A percentile compares a stretch with the other conserved stretches of the same genome.
phyloP scores from a whole-genome alignment of 1,140 invertebrate genomes.

The Zaprionus kolodkinae region DNA sequence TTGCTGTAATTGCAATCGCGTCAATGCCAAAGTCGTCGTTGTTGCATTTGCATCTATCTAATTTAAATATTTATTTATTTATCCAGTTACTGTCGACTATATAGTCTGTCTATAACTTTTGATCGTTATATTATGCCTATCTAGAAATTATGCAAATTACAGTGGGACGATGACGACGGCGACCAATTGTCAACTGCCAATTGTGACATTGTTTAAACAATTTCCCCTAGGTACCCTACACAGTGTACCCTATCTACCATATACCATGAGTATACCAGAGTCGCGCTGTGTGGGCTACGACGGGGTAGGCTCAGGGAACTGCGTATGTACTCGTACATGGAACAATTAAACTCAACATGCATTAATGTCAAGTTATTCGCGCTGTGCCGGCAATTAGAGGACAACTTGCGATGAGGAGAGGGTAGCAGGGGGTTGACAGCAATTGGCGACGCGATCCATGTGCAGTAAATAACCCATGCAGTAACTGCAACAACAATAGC shows the following conservation, averaged over 20 bases:
- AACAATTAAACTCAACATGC: conserved; percentile 81
- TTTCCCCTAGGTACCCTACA: conserved; percentile 43
- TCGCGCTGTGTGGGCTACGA: conserved; percentile 59
- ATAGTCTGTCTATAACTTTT: conserved; percentile 46
- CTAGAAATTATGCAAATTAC: conserved; percentile 72
- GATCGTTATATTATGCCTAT: conserved; percentile 46
- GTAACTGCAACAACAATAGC: conserved; percentile 36
- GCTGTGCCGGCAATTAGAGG: conserved; percentile 72
- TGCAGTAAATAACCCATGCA: conserved; percentile 62
- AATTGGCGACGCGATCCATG: conserved; percentile 36
- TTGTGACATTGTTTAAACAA: conserved; percentile 74
- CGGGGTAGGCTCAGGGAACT: conserved; percentile 51
- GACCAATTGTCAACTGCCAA: conserved; percentile 58
- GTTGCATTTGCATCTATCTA: conserved; percentile 50
- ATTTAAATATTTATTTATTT: conserved; percentile 55
- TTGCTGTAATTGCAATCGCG: conserved; percentile 63
- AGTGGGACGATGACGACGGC: conserved; percentile 66
- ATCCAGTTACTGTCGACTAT: conserved; percentile 16
- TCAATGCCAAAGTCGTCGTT: conserved; percentile 56
- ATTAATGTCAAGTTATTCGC: conserved; percentile 81
- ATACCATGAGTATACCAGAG: background rate
- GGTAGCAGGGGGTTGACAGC: background rate
- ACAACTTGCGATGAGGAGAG: conserved; percentile 33
- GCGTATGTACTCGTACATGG: conserved; percentile 64
- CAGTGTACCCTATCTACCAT: background rate